Evolutionary conservation across 2,113 vertebrate species (phyloP).

Genomic region (Oxyura jamaicensis): DNA sequence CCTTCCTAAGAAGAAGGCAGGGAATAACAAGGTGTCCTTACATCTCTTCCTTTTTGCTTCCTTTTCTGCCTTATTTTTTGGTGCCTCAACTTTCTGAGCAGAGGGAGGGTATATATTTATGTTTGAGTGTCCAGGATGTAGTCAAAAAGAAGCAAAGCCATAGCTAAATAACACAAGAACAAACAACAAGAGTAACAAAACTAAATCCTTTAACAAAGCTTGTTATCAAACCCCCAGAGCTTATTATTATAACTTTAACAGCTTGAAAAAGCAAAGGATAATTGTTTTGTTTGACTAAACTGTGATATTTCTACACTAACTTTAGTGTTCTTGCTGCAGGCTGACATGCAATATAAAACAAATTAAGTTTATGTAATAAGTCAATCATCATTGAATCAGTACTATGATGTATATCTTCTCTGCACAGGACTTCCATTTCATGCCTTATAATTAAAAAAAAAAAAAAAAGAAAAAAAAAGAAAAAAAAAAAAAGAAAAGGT

Average conservation of each 20-base stretch:
- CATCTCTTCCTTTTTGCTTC: neutral
- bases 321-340: neutral
- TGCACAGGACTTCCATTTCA: neutral
- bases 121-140: neutral
- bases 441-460: neutral
- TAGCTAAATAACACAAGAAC: neutral
- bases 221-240: neutral
- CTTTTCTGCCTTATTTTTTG: neutral
- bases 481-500: too few relatives aligned
- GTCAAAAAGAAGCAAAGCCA: neutral
- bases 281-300: constrained; percentile 31
- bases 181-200: neutral
- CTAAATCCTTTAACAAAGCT: constrained; percentile 1
- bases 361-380: neutral
- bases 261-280: constrained; percentile 3
- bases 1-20: neutral
- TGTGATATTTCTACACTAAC: neutral
- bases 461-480: too few relatives aligned
- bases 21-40: neutral
- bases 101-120: neutral
- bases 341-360: neutral
- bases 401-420: neutral
- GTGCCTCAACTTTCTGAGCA: neutral
- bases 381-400: neutral
- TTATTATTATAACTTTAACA: neutral